Evolutionary conservation across 2,113 vertebrate genomes (phyloP).

Genomic region (Meriones unguiculatus): DNA sequence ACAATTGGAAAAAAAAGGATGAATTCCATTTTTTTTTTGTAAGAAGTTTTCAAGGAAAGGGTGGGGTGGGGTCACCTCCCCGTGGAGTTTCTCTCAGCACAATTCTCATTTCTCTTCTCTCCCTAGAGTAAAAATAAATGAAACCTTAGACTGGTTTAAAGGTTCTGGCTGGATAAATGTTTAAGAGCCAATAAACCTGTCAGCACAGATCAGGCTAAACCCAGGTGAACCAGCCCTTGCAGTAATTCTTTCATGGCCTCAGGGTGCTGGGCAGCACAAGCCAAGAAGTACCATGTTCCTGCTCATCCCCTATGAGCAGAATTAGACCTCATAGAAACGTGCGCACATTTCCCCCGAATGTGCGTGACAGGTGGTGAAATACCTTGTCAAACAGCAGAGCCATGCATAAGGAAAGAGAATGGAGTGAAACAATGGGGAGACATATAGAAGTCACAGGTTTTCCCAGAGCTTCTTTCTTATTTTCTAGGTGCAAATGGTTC

Average conservation of each 20-base stretch:
- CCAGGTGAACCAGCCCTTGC: conserved; percentile 1
- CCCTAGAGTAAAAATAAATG: not conserved
- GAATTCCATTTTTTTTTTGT: not conserved
- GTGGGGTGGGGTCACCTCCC: not conserved
- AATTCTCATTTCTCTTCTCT: not conserved
- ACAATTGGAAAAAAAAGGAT: not conserved
- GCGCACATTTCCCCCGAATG: not conserved
- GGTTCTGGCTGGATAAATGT: conserved; percentile 58
- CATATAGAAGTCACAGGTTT: not conserved
- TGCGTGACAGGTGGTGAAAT: not conserved
- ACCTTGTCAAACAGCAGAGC: not conserved
- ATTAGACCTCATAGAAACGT: not conserved
- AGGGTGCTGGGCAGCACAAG: not conserved
- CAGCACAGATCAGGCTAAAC: conserved; percentile 24
- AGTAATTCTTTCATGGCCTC: conserved; percentile 41
- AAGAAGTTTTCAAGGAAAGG: not conserved
- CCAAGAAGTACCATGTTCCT: not conserved
- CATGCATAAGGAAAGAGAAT: not conserved
- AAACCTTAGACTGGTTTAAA: conserved; percentile 45
- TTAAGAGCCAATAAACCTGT: conserved; percentile 60
- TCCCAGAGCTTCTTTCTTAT: not conserved
- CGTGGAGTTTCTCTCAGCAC: not conserved
- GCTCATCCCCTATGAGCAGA: not conserved
- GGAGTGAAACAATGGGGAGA: not conserved
- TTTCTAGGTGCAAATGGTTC: not conserved